Evolutionary conservation across 2,113 vertebrate species (phyloP).

Genomic region (Heterotilapia buettikoferi): DNA sequence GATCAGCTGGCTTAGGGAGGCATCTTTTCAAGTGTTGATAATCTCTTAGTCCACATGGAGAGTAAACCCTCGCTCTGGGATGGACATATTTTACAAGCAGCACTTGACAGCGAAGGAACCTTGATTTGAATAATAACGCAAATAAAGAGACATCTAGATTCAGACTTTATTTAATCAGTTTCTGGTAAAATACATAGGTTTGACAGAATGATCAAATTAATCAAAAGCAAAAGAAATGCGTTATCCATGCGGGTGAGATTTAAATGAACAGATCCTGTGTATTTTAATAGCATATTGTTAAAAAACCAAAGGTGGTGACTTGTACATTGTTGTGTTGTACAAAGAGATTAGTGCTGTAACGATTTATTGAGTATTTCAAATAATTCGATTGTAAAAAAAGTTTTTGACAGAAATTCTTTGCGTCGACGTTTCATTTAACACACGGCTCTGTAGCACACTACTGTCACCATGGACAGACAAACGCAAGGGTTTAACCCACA

Average conservation of each 20-base stretch:
- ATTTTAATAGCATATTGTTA: neutral
- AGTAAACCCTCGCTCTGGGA: neutral
- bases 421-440: neutral
- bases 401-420: neutral
- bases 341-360: neutral
- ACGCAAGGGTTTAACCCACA: neutral
- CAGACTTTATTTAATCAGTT: neutral
- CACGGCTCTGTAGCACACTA: neutral
- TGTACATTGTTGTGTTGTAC: neutral
- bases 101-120: neutral
- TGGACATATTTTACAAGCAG: neutral
- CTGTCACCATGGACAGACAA: neutral
- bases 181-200: neutral
- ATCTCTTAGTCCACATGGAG: slow-evolving; percentile 9
- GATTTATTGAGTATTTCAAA: neutral
- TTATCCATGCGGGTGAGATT: neutral
- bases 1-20: slow-evolving; percentile 37
- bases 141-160: neutral
- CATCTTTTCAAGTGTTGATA: slow-evolving; percentile 38
- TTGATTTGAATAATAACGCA: neutral
- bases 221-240: neutral
- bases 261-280: neutral
- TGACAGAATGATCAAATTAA: neutral
- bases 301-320: neutral
- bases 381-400: neutral